phyloP scores from a whole-genome alignment of 2,888 invertebrate species.

The Odontothrips loti region DNA sequence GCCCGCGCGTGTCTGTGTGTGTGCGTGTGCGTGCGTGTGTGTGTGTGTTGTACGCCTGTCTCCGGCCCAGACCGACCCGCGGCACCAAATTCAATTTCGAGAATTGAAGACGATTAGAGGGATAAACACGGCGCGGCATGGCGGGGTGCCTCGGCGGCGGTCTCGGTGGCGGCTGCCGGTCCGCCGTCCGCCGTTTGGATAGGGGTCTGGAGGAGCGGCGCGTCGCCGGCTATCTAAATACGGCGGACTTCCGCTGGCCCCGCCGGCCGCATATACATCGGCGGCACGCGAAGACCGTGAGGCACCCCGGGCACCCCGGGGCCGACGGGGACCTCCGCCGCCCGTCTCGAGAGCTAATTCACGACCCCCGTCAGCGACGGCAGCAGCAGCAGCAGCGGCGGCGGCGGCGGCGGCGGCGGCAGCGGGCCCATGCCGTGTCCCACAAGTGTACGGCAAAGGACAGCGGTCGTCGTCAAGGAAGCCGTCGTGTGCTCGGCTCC shows the following conservation, averaged over 20 bases:
- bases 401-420: too few relatives aligned
- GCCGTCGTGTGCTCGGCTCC: neutral
- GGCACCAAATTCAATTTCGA: constrained; percentile 18
- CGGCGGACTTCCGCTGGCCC: neutral
- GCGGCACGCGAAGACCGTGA: neutral
- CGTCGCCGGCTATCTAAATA: neutral
- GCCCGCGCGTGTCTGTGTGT: neutral
- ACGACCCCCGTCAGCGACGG: too few relatives aligned
- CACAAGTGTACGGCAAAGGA: neutral
- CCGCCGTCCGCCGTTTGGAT: neutral
- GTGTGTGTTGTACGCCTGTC: neutral
- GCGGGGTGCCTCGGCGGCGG: too few relatives aligned
- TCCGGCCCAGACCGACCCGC: neutral
- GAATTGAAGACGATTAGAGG: constrained; percentile 22
- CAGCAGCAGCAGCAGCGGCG: too few relatives aligned
- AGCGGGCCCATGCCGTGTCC: neutral
- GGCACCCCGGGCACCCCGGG: neutral
- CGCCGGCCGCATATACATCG: too few relatives aligned
- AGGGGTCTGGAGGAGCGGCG: too few relatives aligned
- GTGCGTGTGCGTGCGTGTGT: neutral
- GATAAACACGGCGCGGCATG: neutral
- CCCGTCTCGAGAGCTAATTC: constrained; percentile 3
- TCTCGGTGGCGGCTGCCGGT: too few relatives aligned
- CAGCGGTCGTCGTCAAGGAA: neutral
- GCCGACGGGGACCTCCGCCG: neutral